These are phyloP conservation scores for Mesembrinibis cayennensis DNA, from an alignment of 2,113 vertebrate species.

Conservation along the genomic window DNA sequence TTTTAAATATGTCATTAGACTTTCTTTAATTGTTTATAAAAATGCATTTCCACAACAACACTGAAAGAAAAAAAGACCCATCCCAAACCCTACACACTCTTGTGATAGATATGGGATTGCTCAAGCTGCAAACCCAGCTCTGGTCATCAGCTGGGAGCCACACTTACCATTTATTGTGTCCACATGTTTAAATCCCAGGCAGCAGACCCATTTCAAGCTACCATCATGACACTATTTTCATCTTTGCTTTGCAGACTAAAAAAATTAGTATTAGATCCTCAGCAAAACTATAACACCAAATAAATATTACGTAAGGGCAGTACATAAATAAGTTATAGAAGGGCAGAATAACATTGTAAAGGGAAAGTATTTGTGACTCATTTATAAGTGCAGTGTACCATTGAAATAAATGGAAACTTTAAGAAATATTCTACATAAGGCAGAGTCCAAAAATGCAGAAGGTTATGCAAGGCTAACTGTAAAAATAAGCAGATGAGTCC, in stretches of 20 bases:
- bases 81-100: not conserved
- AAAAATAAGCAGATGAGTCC: constrained; percentile 78
- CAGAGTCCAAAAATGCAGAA: constrained; percentile 74
- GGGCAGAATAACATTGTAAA: constrained; percentile 35
- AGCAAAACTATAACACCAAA: not conserved
- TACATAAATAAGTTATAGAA: constrained; percentile 36
- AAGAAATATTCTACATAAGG: constrained; percentile 74
- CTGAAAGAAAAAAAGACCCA: rapidly evolving
- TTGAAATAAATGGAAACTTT: constrained; percentile 69
- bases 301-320: constrained; percentile 17
- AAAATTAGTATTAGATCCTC: not conserved
- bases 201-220: not conserved
- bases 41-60: not conserved
- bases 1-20: not conserved
- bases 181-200: not conserved
- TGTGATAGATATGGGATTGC: not conserved
- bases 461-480: constrained; percentile 75
- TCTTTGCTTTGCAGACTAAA: not conserved
- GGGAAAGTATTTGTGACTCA: constrained; percentile 71
- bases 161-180: not conserved
- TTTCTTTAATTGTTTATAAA: not conserved
- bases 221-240: not conserved
- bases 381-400: constrained; percentile 56
- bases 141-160: not conserved
- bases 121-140: not conserved